Percentiles rank a stretch among this genome's conserved stretches.
Evolutionary conservation across 1,140 invertebrate species (phyloP).

Genomic region (Lepidurus apus): DNA sequence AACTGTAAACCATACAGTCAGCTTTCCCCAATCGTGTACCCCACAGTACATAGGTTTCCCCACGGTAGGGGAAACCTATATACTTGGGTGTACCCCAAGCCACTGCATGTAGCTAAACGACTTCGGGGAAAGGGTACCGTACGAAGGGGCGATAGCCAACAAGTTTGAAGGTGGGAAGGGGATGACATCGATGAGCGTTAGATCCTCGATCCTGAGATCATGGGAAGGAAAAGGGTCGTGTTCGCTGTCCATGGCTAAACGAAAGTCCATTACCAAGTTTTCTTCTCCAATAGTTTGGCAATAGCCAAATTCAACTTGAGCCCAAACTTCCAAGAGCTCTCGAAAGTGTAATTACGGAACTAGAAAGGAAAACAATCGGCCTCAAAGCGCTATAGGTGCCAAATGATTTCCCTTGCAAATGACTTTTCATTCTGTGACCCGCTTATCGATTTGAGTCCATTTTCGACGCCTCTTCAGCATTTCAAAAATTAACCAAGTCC

Average conservation of each 20-base stretch:
- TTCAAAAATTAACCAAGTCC: not conserved
- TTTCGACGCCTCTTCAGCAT: not conserved
- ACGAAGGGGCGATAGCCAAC: not conserved
- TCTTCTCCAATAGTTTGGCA: not conserved
- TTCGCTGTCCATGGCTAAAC: not conserved
- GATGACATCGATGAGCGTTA: not conserved
- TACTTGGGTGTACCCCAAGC: too few relatives aligned
- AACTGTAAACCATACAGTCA: not conserved
- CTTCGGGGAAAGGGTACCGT: not conserved
- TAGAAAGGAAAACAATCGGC: not conserved
- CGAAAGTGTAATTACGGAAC: not conserved
- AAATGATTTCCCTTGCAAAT: conserved; percentile 8
- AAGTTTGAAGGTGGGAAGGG: not conserved
- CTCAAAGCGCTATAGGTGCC: not conserved
- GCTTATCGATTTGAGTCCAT: not conserved
- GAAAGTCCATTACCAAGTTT: not conserved
- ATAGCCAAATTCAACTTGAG: not conserved
- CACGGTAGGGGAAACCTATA: not conserved
- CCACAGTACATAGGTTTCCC: not conserved
- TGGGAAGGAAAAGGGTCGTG: not conserved
- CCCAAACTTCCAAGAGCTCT: not conserved
- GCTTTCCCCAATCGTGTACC: not conserved
- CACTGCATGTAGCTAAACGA: not conserved
- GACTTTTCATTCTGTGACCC: not conserved
- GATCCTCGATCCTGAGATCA: not conserved